Evolutionary conservation across 2,888 invertebrate species (phyloP).

Genomic region (Chrysomela aeneicollis): DNA sequence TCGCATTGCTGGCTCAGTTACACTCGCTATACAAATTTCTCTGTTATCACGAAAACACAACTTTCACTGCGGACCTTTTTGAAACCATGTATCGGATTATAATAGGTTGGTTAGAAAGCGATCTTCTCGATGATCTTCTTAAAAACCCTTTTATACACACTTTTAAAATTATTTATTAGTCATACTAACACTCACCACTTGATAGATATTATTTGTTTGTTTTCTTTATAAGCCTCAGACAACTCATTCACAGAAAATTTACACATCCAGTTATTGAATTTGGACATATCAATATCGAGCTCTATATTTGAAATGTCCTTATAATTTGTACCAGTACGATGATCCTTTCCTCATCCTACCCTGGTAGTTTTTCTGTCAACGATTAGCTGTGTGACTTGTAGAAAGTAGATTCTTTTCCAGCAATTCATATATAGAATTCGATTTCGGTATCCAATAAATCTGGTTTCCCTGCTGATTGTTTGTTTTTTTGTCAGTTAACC

Average conservation of each 20-base stretch:
- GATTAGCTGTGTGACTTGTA: not conserved
- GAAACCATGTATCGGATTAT: no score
- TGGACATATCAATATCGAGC: not conserved
- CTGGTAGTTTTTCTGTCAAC: not conserved
- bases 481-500: conserved; percentile 37
- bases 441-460: not conserved
- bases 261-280: not conserved
- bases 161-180: not conserved
- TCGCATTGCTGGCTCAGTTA: no score
- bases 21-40: no score
- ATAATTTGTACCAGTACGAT: not conserved
- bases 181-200: not conserved
- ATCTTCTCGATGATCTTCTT: no score
- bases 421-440: not conserved
- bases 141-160: no score
- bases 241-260: not conserved
- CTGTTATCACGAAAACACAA: no score
- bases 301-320: not conserved
- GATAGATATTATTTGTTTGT: not conserved
- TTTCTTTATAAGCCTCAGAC: not conserved
- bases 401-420: not conserved
- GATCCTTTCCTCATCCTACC: not conserved
- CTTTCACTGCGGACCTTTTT: no score
- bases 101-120: no score
- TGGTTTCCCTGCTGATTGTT: conserved; percentile 8